Percentiles rank a stretch among this genome's conserved stretches.
Conservation (phyloP, 2,797 vertebrate species). For the Xenopus petersii region DNA sequence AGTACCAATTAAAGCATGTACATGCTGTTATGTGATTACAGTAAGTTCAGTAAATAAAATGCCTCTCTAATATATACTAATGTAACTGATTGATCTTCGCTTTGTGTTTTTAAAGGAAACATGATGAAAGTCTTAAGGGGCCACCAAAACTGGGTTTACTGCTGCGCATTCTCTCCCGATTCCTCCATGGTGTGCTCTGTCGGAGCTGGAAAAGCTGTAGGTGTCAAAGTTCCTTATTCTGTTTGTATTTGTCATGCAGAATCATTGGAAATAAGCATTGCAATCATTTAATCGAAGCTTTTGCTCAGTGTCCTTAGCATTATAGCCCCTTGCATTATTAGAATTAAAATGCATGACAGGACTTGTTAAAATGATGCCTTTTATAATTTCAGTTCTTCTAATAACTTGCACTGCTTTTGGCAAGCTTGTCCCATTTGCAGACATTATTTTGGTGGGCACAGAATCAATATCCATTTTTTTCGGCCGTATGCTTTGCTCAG, state of each 20-base stretch:
- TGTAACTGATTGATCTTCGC: too few species aligned
- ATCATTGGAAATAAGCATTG: conserved; percentile 60
- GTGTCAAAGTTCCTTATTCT: conserved; percentile 71
- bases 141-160: conserved; percentile 95
- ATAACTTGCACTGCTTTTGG: conserved; percentile 61
- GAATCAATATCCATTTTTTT: conserved; percentile 55
- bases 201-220: conserved; percentile 92
- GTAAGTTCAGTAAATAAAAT: too few species aligned
- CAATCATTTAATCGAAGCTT: conserved; percentile 67
- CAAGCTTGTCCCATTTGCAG: conserved; percentile 45
- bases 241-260: conserved; percentile 50
- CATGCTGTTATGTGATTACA: too few species aligned
- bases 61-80: too few species aligned
- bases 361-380: conserved; percentile 21
- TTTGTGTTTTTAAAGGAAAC: conserved; percentile 75
- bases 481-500: conserved; percentile 40
- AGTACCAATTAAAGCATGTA: too few species aligned
- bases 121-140: conserved; percentile 95
- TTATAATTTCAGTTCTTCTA: conserved; percentile 4
- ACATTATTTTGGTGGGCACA: conserved; percentile 45
- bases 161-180: conserved; percentile 91
- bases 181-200: conserved; percentile 94
- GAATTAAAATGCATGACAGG: conserved; percentile 61
- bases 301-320: conserved; percentile 79
- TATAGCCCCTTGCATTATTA: conserved; percentile 29